Evolutionary conservation across 1,140 invertebrate species (phyloP), one percentile per base, ranked within the genome.

Genomic region (Euglossa dilemma): DNA sequence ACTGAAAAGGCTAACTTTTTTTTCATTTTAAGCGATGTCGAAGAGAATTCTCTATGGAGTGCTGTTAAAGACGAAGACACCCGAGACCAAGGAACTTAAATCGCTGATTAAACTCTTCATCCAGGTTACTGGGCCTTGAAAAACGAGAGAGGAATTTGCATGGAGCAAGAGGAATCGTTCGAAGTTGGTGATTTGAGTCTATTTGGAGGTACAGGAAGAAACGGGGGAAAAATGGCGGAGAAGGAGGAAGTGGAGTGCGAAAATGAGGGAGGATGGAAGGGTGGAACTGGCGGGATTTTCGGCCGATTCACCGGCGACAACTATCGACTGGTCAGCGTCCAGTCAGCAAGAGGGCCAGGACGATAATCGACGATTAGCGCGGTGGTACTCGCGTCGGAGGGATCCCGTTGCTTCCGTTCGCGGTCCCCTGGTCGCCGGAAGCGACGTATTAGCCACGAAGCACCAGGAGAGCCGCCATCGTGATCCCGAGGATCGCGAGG

Each of bases 381-480:
- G 67, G 61, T 45, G 52, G 69, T 77, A 78, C 81, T 61, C 73
- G 61, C 80, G 86, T 76, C 63, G 25, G 57, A 79, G 74, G 85
- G 85, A 80, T 78, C 74, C 78, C 78, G 79, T 67, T 57, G 73
- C 81, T 64, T 74, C 45, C 73, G 63, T 82, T 77, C 77, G 81
- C 82, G 82, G 50, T 84, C 64, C 59, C 43, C 50, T 66, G 71
- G 63, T 84, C 83, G 52, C 64, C n/a, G 64, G 25, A 72, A 76
- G 77, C 75, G 75, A 89, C 85, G 86, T 91, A 93, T 94, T 94
- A 94, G 93, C 93, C 93, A 93, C 93, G 91, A 83, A 93, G 85
- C 50, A 90, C 50, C 36, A 90, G 78, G 16, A 91, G 47, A 12
- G 85, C 74, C 50, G 84, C 59, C 85, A 90, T 77, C 78, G 85